Evolutionary conservation across 2,888 invertebrate genomes (phyloP).

Genomic region (Coenonympha glycerion): DNA sequence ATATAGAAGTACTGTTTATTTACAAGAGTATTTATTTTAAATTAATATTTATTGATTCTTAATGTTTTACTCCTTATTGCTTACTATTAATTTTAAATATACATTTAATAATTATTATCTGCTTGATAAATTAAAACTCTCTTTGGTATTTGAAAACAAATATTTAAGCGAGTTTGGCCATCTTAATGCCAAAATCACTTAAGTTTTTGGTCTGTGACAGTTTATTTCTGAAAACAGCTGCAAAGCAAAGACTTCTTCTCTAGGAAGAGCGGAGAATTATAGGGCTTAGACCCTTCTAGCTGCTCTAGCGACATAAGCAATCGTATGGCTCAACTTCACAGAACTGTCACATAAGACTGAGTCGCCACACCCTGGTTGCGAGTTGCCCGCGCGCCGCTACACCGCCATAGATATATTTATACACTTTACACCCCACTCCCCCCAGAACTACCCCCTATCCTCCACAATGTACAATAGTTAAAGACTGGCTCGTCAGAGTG

Average conservation of each 20-base stretch:
- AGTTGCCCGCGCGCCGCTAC: constrained; percentile 49
- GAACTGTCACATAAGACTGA: constrained; percentile 62
- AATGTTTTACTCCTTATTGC: too few species aligned
- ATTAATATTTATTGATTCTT: too few species aligned
- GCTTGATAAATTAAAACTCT: too few species aligned
- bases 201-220: background rate
- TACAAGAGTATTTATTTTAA: too few species aligned
- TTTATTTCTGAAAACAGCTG: background rate
- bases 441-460: constrained; percentile 44
- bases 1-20: too few species aligned
- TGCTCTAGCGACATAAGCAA: too few species aligned
- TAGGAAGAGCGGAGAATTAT: too few species aligned
- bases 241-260: too few species aligned
- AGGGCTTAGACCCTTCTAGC: too few species aligned
- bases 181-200: background rate
- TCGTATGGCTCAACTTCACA: constrained; percentile 21
- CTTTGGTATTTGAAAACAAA: too few species aligned
- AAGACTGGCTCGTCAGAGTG: constrained; percentile 44
- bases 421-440: constrained; percentile 53
- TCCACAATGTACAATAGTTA: constrained; percentile 71
- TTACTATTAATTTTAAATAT: too few species aligned
- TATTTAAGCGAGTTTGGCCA: background rate
- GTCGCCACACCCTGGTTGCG: constrained; percentile 37
- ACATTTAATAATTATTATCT: too few species aligned
- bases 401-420: constrained; percentile 64